Evolutionary conservation across 2,797 vertebrate species (phyloP), one percentile per base, ranked within the genome.

Genomic region (Euthynnus affinis): DNA sequence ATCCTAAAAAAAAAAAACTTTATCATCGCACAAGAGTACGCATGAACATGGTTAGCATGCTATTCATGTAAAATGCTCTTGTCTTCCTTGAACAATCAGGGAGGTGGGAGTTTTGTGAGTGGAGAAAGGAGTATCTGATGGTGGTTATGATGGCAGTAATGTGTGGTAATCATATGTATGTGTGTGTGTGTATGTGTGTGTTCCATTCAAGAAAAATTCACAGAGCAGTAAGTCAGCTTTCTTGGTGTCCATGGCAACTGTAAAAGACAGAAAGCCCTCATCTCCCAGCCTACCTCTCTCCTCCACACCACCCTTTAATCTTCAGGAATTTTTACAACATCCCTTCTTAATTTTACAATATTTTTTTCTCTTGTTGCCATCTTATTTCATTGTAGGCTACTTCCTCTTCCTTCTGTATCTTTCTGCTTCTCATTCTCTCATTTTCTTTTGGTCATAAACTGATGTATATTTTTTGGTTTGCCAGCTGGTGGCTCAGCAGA

Each of bases 231-330:
- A 89, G 72, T 87, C 89, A 89, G 89, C 88, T 92, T 94, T 91
- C 88, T 92, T 90, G 85, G 93, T 97, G 91, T 95, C 96, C 95
- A 94, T 96, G 94, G 96, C 93, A 97, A 97, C 96, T 78, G 82
- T 73, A 72, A 93, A 91, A 94, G 87, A 92, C 91, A 93, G 93
- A 93, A 94, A 89, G 91, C 91, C 88, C 85, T 93, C 80, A 76
- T 81, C 89, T 83, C 82, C 61, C 86, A 90, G 27, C 75, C 83
- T 81, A 74, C 74, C 57, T 75, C 72, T 85, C 81, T 78, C 67
- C 78, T 82, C 60, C 59, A 70, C 77, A 85, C 23, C 60, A 20
- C 74, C 66, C 56, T 74, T 82, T 81, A 65, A 52, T 22, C 23
- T 18, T 29, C 7, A 6, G 8, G 9, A n/a, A 73, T 34, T 55